phyloP scores from a whole-genome alignment of 1,140 invertebrate species.

The Colletes latitarsis region DNA sequence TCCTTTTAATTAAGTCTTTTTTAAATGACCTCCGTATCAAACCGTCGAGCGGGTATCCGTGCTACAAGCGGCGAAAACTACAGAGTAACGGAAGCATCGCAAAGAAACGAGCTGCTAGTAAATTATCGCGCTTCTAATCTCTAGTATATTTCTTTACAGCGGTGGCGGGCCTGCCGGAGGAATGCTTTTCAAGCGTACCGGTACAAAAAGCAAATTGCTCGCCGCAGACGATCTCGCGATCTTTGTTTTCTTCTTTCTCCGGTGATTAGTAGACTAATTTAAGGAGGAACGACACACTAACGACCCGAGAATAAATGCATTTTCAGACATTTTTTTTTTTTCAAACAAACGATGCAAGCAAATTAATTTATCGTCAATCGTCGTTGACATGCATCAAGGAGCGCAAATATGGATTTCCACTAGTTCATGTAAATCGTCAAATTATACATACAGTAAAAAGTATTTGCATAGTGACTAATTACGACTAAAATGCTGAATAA shows the following conservation, averaged over 20 bases:
- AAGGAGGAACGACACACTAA: too few relatives aligned
- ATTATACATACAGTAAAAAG: too few relatives aligned
- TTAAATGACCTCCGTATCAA: slow-evolving; percentile 44
- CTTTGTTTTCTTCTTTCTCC: background rate
- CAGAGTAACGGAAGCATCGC: slow-evolving; percentile 23
- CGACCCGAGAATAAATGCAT: too few relatives aligned
- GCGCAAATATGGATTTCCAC: too few relatives aligned
- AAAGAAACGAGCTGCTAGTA: slow-evolving; percentile 53
- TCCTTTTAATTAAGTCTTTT: slow-evolving; percentile 68
- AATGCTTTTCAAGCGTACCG: slow-evolving; percentile 15
- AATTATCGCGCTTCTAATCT: slow-evolving; percentile 63
- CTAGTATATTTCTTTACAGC: slow-evolving; percentile 50
- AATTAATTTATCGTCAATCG: too few relatives aligned
- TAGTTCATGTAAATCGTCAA: too few relatives aligned
- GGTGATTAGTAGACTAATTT: too few relatives aligned
- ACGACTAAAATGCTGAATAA: too few relatives aligned
- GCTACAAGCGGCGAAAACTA: slow-evolving; percentile 20
- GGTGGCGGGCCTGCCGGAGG: slow-evolving; percentile 8
- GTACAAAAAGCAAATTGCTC: background rate
- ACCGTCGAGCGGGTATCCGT: slow-evolving; percentile 9
- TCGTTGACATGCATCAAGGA: too few relatives aligned
- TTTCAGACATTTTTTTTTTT: too few relatives aligned
- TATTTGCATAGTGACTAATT: too few relatives aligned
- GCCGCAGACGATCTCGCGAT: background rate
- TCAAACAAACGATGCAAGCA: too few relatives aligned